These are phyloP conservation scores for Pterostichus madidus DNA, from an alignment of 2,888 invertebrate genomes.

Conservation along the genomic window DNA sequence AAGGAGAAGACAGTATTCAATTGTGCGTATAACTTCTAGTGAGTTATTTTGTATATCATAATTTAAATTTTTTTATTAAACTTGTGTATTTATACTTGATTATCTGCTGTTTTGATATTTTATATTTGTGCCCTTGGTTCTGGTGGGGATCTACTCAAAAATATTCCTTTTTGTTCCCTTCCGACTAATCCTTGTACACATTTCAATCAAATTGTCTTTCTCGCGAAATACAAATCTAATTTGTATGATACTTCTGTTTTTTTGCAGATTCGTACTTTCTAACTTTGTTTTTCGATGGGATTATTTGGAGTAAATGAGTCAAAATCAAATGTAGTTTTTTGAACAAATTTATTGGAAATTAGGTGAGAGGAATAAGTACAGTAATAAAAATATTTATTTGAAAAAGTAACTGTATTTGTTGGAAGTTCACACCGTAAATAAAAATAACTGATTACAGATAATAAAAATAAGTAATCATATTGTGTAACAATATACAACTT, in stretches of 20 bases:
- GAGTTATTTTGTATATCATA: conserved; percentile 67
- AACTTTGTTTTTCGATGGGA: not conserved
- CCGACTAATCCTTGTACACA: not conserved
- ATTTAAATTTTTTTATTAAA: conserved; percentile 67
- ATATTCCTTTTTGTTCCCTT: conserved; percentile 1
- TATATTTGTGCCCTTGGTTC: conserved; percentile 41
- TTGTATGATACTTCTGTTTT: too few relatives aligned
- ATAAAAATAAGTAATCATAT: conserved; percentile 59
- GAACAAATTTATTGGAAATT: conserved; percentile 2
- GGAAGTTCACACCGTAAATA: conserved; percentile 54
- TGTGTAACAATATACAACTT: not conserved
- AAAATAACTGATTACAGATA: conserved; percentile 56
- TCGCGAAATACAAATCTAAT: not conserved
- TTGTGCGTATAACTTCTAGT: conserved; percentile 60
- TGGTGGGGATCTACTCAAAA: conserved; percentile 7
- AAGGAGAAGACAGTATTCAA: conserved; percentile 64
- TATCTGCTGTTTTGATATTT: conserved; percentile 51
- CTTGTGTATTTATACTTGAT: conserved; percentile 66
- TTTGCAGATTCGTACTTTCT: too few relatives aligned
- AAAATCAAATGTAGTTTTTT: not conserved
- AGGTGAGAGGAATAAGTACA: not conserved
- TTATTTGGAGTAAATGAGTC: not conserved
- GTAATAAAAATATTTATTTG: conserved; percentile 37
- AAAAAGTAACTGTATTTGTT: conserved; percentile 58
- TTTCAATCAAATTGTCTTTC: not conserved